phyloP scores from a whole-genome alignment of 2,888 invertebrate species.

The Eristalinus sepulchralis region DNA sequence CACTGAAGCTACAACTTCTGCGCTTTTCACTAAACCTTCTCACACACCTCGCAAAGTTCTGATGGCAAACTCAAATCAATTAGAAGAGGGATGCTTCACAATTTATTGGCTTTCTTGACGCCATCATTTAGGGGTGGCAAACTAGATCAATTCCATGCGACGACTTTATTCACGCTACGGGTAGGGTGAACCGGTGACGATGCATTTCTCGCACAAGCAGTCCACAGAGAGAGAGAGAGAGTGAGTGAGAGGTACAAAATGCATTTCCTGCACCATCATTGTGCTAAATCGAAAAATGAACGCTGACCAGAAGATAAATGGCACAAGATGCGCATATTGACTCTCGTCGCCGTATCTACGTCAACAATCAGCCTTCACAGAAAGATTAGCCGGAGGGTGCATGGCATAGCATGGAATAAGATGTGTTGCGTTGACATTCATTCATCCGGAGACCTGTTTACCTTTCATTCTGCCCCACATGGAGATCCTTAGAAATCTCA shows the following conservation, averaged over 20 bases:
- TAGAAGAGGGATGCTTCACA: too few relatives aligned
- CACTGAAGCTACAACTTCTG: too few relatives aligned
- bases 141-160: too few relatives aligned
- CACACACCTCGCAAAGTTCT: too few relatives aligned
- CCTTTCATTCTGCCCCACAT: neutral
- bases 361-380: neutral
- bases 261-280: neutral
- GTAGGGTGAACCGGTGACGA: too few relatives aligned
- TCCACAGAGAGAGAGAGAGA: too few relatives aligned
- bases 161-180: too few relatives aligned
- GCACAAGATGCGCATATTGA: neutral
- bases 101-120: too few relatives aligned
- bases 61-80: too few relatives aligned
- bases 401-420: neutral
- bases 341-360: neutral
- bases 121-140: too few relatives aligned
- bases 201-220: too few relatives aligned
- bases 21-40: too few relatives aligned
- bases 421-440: neutral
- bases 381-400: neutral
- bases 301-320: neutral
- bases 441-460: neutral
- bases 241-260: neutral
- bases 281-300: neutral
- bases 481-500: neutral